phyloP scores from a whole-genome alignment of 2,888 invertebrate genomes.

The Cryptosula pallasiana region DNA sequence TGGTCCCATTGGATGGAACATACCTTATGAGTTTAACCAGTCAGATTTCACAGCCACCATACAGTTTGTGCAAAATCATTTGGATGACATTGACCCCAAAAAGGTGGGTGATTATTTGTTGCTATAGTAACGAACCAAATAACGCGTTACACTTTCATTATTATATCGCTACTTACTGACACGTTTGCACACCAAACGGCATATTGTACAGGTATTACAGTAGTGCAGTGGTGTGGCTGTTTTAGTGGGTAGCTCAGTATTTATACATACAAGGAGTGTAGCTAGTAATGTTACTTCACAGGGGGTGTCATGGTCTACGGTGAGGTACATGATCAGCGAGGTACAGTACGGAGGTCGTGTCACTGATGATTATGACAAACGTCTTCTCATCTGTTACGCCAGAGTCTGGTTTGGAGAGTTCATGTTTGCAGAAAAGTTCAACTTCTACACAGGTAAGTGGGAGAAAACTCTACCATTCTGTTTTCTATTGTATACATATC shows the following conservation, averaged over 20 bases:
- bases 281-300: too few species aligned
- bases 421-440: constrained; percentile 77
- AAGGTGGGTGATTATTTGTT: constrained; percentile 57
- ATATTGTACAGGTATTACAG: too few species aligned
- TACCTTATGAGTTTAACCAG: constrained; percentile 94
- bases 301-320: constrained; percentile 93
- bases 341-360: constrained; percentile 80
- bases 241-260: too few species aligned
- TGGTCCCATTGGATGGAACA: constrained; percentile 93
- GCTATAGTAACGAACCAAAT: too few species aligned
- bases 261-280: too few species aligned
- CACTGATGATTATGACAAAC: constrained; percentile 94
- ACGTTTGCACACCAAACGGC: too few species aligned
- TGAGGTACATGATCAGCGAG: constrained; percentile 95
- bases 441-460: constrained; percentile 73
- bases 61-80: constrained; percentile 90
- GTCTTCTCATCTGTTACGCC: constrained; percentile 84
- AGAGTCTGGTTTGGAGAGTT: constrained; percentile 88
- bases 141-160: too few species aligned
- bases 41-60: constrained; percentile 92
- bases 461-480: background rate
- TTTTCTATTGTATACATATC: background rate
- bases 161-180: too few species aligned
- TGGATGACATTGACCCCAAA: constrained; percentile 94
- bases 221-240: too few species aligned